Base-by-base conservation (phyloP, 2,113 vertebrate species). In the Carettochelys insculpta region DNA sequence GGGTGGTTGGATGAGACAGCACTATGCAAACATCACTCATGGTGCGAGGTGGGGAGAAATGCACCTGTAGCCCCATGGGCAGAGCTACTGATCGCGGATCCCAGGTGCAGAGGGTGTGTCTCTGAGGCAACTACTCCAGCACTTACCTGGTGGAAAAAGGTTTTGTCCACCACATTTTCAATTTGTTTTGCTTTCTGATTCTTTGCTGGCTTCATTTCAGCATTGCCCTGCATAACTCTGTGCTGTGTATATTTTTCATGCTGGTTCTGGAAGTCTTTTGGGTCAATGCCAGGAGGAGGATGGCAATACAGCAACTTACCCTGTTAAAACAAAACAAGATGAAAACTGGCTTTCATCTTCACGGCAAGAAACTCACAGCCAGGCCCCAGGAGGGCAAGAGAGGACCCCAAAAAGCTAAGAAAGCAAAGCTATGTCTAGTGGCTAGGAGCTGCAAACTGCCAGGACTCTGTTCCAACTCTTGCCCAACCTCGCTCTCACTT, bases 291-390 rank as follows among this genome's bases (percentile, higher is more conserved):
- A 38, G 98, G 98, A 82, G 99, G 99, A 71, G 99, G 98, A 48
- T 99, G 98, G 94, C 99, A 99, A 89, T 98, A 99, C 2, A 99
- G 97, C 41, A 99, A 98, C 85, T 99, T 99, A 8, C 99, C 99
- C 99, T 99, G 93, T 38, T 45, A 90, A 52, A 73, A 47, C 19
- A 54, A 0, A 6, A n/a, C 27, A 8, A 24, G 2, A 4, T 43
- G 68, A 45, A 0, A 4, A 16, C 29, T 52, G 4, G 12, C 7
- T 78, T 11, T 53, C 41, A 78, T 11, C 10, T 81, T 3, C 25
- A n/a, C 10, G 24, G 41, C 25, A 51, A 61, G 45, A 43, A 24
- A 0, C 20, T 43, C 5, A 19, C 6, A n/a, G 17, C 8, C n/a
- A 22, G n/a, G 11, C 9, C n/a, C 61, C 22, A n/a, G 17, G 19